Evolutionary conservation across 2,888 invertebrate species (phyloP).

Genomic region (Polydesmus complanatus): DNA sequence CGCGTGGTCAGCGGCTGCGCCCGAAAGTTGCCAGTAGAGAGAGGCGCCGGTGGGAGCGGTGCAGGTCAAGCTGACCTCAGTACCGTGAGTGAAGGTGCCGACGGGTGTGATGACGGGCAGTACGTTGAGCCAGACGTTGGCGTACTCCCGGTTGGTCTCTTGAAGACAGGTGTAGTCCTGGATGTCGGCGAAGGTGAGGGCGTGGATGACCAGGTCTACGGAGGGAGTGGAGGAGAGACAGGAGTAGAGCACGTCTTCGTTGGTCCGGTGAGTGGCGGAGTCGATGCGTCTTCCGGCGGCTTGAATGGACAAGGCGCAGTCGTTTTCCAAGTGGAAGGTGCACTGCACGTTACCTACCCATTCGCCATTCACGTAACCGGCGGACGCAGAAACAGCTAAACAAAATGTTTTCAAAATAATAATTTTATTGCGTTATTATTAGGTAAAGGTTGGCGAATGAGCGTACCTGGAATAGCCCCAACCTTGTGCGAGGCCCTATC

Average conservation of each 20-base stretch:
- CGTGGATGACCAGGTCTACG: background rate
- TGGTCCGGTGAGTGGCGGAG: background rate
- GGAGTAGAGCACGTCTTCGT: background rate
- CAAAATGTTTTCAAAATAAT: too few relatives aligned
- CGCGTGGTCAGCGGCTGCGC: background rate
- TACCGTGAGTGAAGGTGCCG: background rate
- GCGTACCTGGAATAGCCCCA: too few relatives aligned
- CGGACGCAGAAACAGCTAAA: too few relatives aligned
- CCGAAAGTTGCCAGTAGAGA: background rate
- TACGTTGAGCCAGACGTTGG: background rate
- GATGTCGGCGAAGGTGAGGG: background rate
- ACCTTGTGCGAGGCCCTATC: too few relatives aligned
- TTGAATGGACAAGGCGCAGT: background rate
- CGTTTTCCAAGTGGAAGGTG: background rate
- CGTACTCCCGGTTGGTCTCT: background rate
- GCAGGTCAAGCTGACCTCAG: background rate
- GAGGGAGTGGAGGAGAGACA: background rate
- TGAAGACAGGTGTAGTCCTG: background rate
- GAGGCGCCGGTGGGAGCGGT: background rate
- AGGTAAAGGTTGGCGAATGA: too few relatives aligned
- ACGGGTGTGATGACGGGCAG: background rate
- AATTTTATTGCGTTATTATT: too few relatives aligned
- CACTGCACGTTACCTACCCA: background rate
- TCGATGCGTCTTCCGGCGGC: background rate
- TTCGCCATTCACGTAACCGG: background rate